Conservation (phyloP, 2,113 vertebrate genomes). For the Podiceps cristatus region DNA sequence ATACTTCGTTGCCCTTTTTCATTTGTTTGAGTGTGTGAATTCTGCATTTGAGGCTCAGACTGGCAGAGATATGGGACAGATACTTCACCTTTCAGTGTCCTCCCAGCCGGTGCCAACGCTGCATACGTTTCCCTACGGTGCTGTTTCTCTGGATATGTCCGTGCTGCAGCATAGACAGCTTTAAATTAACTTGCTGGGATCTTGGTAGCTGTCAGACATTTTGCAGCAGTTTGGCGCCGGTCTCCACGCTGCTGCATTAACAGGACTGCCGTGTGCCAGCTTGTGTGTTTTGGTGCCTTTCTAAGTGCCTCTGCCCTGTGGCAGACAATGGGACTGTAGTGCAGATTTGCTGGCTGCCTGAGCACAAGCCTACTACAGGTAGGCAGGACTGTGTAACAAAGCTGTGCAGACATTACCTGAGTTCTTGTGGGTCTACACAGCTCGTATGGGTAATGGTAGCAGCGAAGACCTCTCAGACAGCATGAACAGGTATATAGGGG, state of each 20-base stretch:
- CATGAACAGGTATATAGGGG: neutral
- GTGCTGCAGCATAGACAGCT: neutral
- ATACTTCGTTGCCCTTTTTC: neutral
- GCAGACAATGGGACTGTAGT: neutral
- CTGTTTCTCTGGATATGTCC: neutral
- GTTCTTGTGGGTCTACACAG: neutral
- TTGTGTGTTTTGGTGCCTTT: neutral
- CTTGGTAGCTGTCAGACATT: neutral
- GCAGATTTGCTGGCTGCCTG: neutral
- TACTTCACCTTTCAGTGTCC: neutral
- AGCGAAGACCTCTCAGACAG: neutral
- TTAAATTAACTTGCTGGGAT: neutral
- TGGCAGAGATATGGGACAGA: neutral
- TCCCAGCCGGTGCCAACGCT: neutral
- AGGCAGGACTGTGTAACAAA: neutral
- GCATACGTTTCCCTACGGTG: neutral
- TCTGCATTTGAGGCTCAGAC: neutral
- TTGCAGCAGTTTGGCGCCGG: neutral
- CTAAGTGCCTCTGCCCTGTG: neutral
- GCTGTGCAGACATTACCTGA: accelerated
- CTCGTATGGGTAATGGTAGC: no score
- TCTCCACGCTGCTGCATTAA: neutral
- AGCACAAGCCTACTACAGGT: neutral
- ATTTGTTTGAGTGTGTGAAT: neutral
- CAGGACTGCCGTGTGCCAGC: neutral